phyloP scores from a whole-genome alignment of 2,888 invertebrate genomes.

The Trypoxylon attenuatum region DNA sequence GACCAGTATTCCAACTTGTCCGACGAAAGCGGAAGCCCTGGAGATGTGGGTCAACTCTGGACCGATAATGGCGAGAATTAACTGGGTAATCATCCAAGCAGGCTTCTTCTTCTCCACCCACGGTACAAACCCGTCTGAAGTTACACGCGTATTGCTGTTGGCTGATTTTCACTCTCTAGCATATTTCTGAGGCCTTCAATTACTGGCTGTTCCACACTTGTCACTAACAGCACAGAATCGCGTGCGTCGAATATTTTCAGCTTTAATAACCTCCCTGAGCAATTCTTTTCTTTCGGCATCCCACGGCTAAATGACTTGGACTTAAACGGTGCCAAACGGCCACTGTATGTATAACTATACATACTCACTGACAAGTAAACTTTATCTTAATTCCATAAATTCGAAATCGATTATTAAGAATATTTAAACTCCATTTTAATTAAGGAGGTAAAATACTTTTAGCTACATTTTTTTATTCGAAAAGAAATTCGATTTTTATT shows the following conservation, averaged over 20 bases:
- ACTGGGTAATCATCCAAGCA: slow-evolving; percentile 40
- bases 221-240: slow-evolving; percentile 25
- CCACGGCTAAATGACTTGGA: no score
- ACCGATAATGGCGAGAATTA: slow-evolving; percentile 49
- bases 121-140: slow-evolving; percentile 14
- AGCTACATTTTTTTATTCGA: no score
- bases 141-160: slow-evolving; percentile 26
- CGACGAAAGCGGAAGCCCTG: slow-evolving; percentile 45
- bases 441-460: no score
- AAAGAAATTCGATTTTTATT: no score
- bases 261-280: no score
- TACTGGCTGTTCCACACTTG: slow-evolving; percentile 27
- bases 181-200: slow-evolving; percentile 43
- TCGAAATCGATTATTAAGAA: no score
- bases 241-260: slow-evolving; percentile 8
- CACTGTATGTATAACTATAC: no score
- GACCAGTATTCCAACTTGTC: slow-evolving; percentile 11
- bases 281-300: no score
- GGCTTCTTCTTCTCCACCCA: slow-evolving; percentile 35
- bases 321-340: no score
- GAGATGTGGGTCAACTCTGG: slow-evolving; percentile 47
- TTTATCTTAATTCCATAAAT: no score
- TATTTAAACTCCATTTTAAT: no score
- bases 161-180: slow-evolving; percentile 49
- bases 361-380: no score